Conservation (phyloP, 1,140 invertebrate genomes). For the Aricia agestis region DNA sequence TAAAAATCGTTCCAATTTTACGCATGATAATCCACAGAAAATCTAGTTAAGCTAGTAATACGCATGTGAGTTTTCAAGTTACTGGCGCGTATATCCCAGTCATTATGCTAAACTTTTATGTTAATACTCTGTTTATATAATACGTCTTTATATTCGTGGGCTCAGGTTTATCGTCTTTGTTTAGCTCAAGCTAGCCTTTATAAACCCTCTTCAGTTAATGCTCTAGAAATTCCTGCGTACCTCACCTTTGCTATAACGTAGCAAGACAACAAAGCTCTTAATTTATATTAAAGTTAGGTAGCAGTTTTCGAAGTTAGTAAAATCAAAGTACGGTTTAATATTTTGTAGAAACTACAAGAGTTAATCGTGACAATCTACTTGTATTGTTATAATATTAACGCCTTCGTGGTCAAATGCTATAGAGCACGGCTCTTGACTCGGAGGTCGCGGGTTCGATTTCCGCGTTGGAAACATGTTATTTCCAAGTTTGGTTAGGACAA, state of each 20-base stretch:
- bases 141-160: constrained; percentile 8
- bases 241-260: neutral
- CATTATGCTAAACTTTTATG: neutral
- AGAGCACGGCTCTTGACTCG: too few relatives aligned
- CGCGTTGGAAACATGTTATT: too few relatives aligned
- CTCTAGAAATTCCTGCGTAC: constrained; percentile 9
- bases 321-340: neutral
- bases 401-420: too few relatives aligned
- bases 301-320: neutral
- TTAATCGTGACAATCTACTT: neutral
- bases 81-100: neutral
- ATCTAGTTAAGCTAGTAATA: neutral
- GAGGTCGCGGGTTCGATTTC: too few relatives aligned
- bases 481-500: too few relatives aligned
- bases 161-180: constrained; percentile 5
- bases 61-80: neutral
- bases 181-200: constrained; percentile 1
- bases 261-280: constrained; percentile 11
- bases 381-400: too few relatives aligned
- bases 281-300: constrained; percentile 11
- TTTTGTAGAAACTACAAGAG: neutral
- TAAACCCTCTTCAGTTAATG: constrained; percentile 8
- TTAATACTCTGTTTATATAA: neutral
- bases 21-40: neutral
- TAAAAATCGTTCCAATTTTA: neutral